phyloP scores from a whole-genome alignment of 2,797 vertebrate genomes.

The Nyctalus aviator region DNA sequence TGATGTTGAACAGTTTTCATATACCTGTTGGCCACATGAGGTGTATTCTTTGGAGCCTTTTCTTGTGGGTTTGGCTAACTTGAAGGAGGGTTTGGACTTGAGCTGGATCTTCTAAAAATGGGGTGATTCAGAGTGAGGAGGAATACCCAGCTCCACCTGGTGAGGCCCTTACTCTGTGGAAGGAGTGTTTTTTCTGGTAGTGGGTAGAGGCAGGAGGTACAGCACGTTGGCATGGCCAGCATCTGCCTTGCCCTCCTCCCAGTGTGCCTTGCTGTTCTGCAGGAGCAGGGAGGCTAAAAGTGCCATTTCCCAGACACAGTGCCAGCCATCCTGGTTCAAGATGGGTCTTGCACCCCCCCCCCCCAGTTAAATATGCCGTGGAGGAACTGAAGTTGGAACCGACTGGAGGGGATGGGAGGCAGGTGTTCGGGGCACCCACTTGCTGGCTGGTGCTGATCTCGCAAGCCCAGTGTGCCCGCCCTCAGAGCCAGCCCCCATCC shows the following conservation, averaged over 20 bases:
- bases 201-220: fast-evolving
- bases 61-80: not conserved
- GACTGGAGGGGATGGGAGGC: not conserved
- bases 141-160: not conserved
- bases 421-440: not conserved
- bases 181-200: not conserved
- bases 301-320: not conserved
- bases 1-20: not conserved
- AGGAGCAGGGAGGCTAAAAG: not conserved
- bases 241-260: not conserved
- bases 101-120: not conserved
- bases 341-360: not conserved
- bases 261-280: not conserved
- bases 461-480: too few species aligned
- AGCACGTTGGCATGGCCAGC: not conserved
- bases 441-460: not conserved
- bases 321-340: not conserved
- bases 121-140: not conserved
- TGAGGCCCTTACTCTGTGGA: not conserved
- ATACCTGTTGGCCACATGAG: not conserved
- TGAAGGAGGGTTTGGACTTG: not conserved
- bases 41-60: not conserved
- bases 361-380: not conserved
- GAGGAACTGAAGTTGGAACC: not conserved
- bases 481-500: not conserved